Conservation (phyloP, 2,797 vertebrate species). For the Pterois miles region DNA sequence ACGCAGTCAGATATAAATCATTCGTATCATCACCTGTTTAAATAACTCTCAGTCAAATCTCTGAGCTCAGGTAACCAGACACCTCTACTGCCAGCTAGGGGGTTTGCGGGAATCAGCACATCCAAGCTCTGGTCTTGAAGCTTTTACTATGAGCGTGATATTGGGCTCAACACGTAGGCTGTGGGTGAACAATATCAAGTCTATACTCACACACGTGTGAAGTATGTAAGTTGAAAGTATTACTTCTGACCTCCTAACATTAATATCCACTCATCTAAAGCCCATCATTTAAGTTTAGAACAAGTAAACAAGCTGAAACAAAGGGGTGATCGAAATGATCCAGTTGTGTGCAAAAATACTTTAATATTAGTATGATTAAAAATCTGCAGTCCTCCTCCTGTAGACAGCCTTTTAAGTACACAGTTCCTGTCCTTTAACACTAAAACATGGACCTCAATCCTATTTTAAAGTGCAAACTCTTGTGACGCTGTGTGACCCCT, state of each 20-base stretch:
- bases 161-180: slow-evolving; percentile 3
- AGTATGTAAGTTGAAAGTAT: slow-evolving; percentile 9
- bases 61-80: slow-evolving; percentile 58
- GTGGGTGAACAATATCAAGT: slow-evolving; percentile 30
- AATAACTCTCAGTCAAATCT: slow-evolving; percentile 57
- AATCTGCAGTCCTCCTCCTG: neutral
- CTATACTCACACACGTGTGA: neutral
- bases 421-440: neutral
- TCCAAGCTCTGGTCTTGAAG: slow-evolving; percentile 24
- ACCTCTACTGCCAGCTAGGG: slow-evolving; percentile 24
- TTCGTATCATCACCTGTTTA: slow-evolving; percentile 50
- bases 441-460: neutral
- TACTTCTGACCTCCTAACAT: slow-evolving; percentile 4
- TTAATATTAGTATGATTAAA: neutral
- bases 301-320: neutral
- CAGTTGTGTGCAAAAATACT: neutral
- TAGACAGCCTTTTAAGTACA: neutral
- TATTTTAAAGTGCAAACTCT: slow-evolving; percentile 39
- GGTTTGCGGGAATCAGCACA: slow-evolving; percentile 34
- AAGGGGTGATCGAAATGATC: neutral
- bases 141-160: slow-evolving; percentile 16
- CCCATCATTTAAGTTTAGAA: neutral
- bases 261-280: neutral
- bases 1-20: slow-evolving; percentile 47
- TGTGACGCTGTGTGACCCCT: slow-evolving; percentile 34